Base-by-base conservation (phyloP, 1,140 invertebrate genomes). In the Drosophila repletoides region DNA sequence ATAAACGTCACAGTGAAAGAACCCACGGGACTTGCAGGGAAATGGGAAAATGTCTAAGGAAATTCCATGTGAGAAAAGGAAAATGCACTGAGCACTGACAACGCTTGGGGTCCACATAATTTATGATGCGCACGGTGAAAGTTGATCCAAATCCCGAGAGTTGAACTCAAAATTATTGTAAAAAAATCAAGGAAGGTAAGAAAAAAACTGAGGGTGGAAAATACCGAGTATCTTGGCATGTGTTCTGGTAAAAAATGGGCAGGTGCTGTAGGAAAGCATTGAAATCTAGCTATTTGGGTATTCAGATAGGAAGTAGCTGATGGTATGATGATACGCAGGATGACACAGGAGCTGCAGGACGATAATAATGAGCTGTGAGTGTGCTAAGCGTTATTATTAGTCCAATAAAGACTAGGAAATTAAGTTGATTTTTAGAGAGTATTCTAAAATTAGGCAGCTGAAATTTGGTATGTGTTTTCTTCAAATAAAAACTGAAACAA, bases 71-170 rank as follows among this genome's bases (percentile, higher is more conserved):
- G 75, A 75, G 64, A 60, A 61, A 58, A 63, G 24, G 15, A 48
- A 63, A 52, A 64, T 63, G 28, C 49, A 61, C 26, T 9, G 24
- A 40, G 28, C 49, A 61, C 26, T 9, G 24, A 40, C 22, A 43
- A 36, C 31, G 21, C 45, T 29, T 22, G 49, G 58, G 33, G 24
- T 29, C 33, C 59, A 43, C 67, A 76, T 86, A 75, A 84, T 84
- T 86, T 84, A 84, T 84, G 80, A 58, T 64, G 53, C 43, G 69
- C 80, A 66, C 75, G 80, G 81, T 86, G 80, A 84, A 84, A 84
- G 80, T 84, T 84, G 80, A 84, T 80, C 73, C 77, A 86, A 84
- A 69, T 84, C 75, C 74, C 80, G 65, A 45, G 67, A 75, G 75
- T 67, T n/a, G n/a, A 80, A 71, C 52, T 72, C 68, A 63, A 68